phyloP scores from a whole-genome alignment of 2,113 vertebrate genomes.

The Alosa alosa region DNA sequence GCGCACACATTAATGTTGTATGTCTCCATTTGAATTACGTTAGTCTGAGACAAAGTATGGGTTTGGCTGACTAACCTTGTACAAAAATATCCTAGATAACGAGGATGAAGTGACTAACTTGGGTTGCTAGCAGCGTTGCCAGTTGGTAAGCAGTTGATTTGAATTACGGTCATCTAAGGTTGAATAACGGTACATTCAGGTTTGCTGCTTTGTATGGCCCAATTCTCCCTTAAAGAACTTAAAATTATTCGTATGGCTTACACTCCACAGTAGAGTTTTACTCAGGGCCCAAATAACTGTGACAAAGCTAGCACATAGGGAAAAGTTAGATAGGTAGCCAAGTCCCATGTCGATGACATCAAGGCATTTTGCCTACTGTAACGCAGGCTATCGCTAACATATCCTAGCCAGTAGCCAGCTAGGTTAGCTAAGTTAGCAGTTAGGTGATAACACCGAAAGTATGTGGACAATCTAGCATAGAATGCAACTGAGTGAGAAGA shows the following conservation, averaged over 20 bases:
- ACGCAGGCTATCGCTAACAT: background rate
- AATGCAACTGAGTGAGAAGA: too few species aligned
- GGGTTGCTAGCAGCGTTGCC: too few species aligned
- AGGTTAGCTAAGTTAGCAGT: background rate
- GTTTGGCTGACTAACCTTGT: too few species aligned
- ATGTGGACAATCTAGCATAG: too few species aligned
- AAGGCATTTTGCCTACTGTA: background rate
- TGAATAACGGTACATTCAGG: background rate
- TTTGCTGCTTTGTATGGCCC: background rate
- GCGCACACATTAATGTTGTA: background rate
- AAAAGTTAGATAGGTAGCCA: background rate
- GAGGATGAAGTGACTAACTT: too few species aligned
- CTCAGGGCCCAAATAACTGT: background rate
- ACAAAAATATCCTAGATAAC: too few species aligned
- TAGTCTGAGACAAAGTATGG: background rate
- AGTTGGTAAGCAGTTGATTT: too few species aligned
- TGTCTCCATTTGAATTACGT: background rate
- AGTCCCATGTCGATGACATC: slow-evolving; percentile 18
- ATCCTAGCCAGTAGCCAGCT: background rate
- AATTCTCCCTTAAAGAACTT: too few species aligned
- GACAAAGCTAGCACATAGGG: background rate
- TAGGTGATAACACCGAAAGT: background rate
- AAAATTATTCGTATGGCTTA: background rate
- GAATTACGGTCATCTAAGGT: background rate
- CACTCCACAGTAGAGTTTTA: background rate